Conservation (phyloP, 2,797 vertebrate genomes). For the Gadopsis marmoratus region DNA sequence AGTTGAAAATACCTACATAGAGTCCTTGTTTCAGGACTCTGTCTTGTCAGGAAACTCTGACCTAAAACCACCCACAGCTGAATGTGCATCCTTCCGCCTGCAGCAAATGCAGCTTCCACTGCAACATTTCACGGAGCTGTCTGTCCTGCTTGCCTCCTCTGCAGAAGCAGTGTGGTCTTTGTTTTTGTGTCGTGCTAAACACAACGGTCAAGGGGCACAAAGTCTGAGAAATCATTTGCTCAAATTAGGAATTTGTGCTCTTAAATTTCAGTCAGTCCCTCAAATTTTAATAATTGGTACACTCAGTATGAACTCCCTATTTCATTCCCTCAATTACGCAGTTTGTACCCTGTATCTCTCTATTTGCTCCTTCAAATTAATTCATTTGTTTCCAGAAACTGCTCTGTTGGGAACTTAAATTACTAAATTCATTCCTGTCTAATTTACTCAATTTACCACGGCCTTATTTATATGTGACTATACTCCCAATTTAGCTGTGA, state of each 20-base stretch:
- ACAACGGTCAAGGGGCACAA: background rate
- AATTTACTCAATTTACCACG: background rate
- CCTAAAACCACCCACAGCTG: slow-evolving; percentile 37
- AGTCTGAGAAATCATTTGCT: background rate
- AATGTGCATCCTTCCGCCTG: slow-evolving; percentile 28
- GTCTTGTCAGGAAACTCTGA: slow-evolving; percentile 32
- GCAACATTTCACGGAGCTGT: background rate
- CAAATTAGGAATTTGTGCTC: background rate
- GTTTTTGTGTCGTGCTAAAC: background rate
- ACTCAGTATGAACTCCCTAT: too few relatives aligned
- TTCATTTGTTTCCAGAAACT: background rate
- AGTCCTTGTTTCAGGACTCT: slow-evolving; percentile 41
- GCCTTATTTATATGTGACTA: background rate
- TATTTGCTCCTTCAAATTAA: background rate
- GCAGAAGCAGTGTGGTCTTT: background rate
- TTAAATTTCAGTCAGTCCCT: background rate
- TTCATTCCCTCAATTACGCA: background rate
- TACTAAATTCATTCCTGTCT: background rate
- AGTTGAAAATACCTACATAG: slow-evolving; percentile 40
- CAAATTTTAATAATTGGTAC: background rate
- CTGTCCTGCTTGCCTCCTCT: background rate
- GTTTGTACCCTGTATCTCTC: background rate
- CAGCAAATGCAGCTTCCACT: slow-evolving; percentile 14
- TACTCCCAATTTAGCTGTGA: background rate
- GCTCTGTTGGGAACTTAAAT: background rate